Evolutionary conservation across 2,113 vertebrate species (phyloP).

Genomic region (Cavia aperea): DNA sequence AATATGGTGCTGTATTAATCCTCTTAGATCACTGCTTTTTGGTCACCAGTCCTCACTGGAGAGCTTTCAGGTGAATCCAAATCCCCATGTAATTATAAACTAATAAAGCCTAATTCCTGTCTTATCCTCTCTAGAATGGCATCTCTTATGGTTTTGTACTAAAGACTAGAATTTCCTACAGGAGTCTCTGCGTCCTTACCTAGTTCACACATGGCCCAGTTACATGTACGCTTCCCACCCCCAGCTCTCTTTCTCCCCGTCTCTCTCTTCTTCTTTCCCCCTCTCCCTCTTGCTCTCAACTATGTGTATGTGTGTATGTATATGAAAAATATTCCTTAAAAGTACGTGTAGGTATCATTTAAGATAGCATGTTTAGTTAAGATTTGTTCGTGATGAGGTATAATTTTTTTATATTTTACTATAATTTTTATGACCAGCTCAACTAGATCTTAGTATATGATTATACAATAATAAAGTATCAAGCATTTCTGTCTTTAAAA

Average conservation of each 20-base stretch:
- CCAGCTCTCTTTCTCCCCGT: not conserved
- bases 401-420: not conserved
- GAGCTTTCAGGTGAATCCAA: not conserved
- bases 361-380: not conserved
- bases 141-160: not conserved
- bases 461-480: not conserved
- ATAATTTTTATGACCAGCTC: constrained; percentile 4
- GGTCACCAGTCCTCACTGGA: not conserved
- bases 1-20: not conserved
- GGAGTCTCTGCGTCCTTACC: not conserved
- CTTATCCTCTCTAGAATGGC: not conserved
- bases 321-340: not conserved
- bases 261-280: not conserved
- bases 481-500: constrained; percentile 3
- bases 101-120: not conserved
- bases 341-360: not conserved
- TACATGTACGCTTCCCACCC: not conserved
- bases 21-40: not conserved
- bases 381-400: not conserved
- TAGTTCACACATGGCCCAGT: not conserved
- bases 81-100: not conserved
- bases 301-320: not conserved
- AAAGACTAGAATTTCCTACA: not conserved
- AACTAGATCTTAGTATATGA: not conserved
- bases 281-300: not conserved